A percentile compares a stretch with the other conserved stretches of the same genome.
phyloP scores from a whole-genome alignment of 2,113 vertebrate genomes.

The Asarcornis scutulata region DNA sequence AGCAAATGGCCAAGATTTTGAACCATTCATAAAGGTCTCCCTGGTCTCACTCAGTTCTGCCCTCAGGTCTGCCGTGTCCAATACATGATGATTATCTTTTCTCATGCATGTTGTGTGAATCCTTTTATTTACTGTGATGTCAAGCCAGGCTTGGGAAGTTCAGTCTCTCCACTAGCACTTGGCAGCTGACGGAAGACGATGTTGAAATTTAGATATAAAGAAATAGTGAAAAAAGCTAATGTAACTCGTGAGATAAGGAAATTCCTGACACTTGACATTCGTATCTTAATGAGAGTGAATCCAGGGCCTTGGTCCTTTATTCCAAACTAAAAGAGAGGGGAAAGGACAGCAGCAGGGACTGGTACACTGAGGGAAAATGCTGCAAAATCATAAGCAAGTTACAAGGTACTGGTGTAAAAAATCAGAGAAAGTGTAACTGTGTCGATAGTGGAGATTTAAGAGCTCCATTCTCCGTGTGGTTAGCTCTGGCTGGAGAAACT shows the following conservation, averaged over 20 bases:
- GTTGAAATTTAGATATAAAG: not conserved
- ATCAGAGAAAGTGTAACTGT: not conserved
- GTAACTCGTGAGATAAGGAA: not conserved
- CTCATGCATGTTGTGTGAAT: not conserved
- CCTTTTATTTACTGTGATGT: not conserved
- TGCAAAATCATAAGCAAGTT: not conserved
- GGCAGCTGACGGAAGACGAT: not conserved
- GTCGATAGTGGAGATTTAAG: not conserved
- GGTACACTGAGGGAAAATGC: not conserved
- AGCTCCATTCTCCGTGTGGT: not conserved
- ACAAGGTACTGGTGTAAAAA: not conserved
- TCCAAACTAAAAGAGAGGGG: not conserved
- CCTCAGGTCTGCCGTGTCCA: not conserved
- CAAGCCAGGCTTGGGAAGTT: not conserved
- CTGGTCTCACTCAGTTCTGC: not conserved
- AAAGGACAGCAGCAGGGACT: constrained; percentile 28
- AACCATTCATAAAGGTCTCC: not conserved
- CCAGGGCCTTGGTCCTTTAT: not conserved
- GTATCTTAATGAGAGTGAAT: not conserved
- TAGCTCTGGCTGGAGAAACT: not conserved
- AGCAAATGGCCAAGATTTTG: not conserved
- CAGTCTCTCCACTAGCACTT: not conserved
- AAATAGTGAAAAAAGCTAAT: not conserved
- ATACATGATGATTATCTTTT: not conserved
- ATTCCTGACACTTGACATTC: not conserved